Evolutionary conservation across 2,888 invertebrate species (phyloP).

Genomic region (Philonicus albiceps): DNA sequence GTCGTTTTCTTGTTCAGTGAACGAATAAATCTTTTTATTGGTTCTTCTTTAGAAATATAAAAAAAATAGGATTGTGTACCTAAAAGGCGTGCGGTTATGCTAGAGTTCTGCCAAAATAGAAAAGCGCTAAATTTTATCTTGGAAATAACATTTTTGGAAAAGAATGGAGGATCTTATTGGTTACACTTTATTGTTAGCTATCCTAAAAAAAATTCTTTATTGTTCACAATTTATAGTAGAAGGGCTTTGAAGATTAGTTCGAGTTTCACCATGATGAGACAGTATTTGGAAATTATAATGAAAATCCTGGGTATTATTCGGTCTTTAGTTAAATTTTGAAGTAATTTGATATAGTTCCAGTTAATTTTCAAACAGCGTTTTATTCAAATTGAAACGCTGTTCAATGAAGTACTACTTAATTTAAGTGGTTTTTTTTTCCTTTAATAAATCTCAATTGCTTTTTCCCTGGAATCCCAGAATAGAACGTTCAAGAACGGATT

Average conservation of each 20-base stretch:
- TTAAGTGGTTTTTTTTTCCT: no score
- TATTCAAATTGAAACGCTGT: not conserved
- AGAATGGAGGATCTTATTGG: not conserved
- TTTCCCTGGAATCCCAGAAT: no score
- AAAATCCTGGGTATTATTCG: not conserved
- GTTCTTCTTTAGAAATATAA: not conserved
- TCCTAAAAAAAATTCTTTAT: not conserved
- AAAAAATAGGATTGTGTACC: not conserved
- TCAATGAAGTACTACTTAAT: no score
- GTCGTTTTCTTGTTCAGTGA: not conserved
- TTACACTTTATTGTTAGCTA: not conserved
- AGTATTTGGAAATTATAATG: not conserved
- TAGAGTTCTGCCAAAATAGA: not conserved
- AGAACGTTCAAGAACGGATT: not conserved
- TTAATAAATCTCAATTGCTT: no score
- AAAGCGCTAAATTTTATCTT: not conserved
- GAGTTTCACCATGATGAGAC: not conserved
- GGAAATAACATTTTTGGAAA: not conserved
- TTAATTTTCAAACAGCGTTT: not conserved
- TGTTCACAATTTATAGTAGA: not conserved
- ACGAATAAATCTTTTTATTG: not conserved
- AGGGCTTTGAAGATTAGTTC: not conserved
- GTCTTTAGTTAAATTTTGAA: not conserved
- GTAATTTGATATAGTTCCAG: not conserved
- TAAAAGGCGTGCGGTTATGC: not conserved